These are phyloP conservation scores for Agrotis puta DNA, from an alignment of 2,888 invertebrate genomes.

Conservation along the genomic window DNA sequence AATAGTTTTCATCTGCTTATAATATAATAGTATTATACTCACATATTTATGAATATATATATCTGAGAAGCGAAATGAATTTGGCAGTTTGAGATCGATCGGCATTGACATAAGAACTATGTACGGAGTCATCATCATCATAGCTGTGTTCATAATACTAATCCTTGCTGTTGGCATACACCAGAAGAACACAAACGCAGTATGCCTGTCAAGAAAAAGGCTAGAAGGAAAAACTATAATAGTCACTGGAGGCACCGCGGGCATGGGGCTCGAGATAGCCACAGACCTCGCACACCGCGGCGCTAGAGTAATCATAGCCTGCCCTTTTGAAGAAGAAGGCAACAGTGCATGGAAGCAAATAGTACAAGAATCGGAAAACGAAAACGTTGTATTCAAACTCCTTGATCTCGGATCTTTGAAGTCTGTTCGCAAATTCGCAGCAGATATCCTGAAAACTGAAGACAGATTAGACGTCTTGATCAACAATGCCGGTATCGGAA, in stretches of 20 bases:
- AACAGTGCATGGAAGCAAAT: slow-evolving; percentile 89
- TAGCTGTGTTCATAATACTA: slow-evolving; percentile 39
- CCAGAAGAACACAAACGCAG: slow-evolving; percentile 67
- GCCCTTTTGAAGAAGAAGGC: slow-evolving; percentile 79
- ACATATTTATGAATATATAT: slow-evolving; percentile 9
- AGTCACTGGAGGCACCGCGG: slow-evolving; percentile 81
- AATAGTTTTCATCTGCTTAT: not conserved
- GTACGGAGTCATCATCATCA: slow-evolving; percentile 46
- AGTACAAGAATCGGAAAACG: slow-evolving; percentile 91
- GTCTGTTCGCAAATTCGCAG: slow-evolving; percentile 95
- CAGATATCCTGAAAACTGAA: slow-evolving; percentile 93
- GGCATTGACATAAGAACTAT: slow-evolving; percentile 38
- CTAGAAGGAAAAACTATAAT: slow-evolving; percentile 63
- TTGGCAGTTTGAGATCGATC: slow-evolving; percentile 30
- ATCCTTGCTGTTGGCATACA: slow-evolving; percentile 52
- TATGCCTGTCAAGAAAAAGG: slow-evolving; percentile 62
- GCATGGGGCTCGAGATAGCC: slow-evolving; percentile 80
- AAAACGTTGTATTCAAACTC: slow-evolving; percentile 92
- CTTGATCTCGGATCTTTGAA: slow-evolving; percentile 93
- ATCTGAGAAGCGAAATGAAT: slow-evolving; percentile 8
- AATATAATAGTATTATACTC: too few species aligned
- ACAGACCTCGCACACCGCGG: slow-evolving; percentile 78
- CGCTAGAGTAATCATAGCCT: slow-evolving; percentile 80
- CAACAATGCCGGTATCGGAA: slow-evolving; percentile 96
- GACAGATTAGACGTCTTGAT: slow-evolving; percentile 94